Conservation (phyloP, 2,113 vertebrate species). For the Leuciscus idus region DNA sequence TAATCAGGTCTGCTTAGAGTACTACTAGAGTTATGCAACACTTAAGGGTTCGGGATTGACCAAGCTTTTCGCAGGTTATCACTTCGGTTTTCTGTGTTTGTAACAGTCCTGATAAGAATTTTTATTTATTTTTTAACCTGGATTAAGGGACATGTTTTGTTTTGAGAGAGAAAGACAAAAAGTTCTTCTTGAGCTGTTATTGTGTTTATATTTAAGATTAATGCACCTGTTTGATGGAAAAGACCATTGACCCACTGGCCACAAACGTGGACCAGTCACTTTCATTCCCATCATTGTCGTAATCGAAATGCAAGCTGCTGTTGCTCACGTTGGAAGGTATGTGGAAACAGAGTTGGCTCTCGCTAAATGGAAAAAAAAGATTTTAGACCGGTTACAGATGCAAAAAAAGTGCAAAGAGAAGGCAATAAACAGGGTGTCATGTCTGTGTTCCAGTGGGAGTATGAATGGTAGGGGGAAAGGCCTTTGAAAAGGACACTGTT, state of each 20-base stretch:
- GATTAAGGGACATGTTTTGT: too few relatives aligned
- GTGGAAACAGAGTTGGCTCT: conserved; percentile 52
- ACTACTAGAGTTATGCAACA: background rate
- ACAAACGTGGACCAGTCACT: conserved; percentile 34
- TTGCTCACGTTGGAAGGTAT: conserved; percentile 47
- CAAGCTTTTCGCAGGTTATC: background rate
- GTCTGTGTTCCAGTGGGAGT: conserved; percentile 39
- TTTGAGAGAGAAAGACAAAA: background rate
- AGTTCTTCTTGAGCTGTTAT: background rate
- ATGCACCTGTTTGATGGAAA: conserved; percentile 7
- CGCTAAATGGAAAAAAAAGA: conserved; percentile 57
- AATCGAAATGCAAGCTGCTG: conserved; percentile 52
- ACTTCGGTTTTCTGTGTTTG: too few relatives aligned
- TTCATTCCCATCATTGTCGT: conserved; percentile 44
- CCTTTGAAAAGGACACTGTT: conserved; percentile 45
- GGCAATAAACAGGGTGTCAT: conserved; percentile 53
- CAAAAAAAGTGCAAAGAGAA: conserved; percentile 51
- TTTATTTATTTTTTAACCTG: too few relatives aligned
- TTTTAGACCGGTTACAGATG: conserved; percentile 47
- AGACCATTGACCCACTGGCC: conserved; percentile 4
- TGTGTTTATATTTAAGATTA: conserved; percentile 32
- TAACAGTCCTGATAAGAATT: background rate
- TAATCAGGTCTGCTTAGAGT: conserved; percentile 65
- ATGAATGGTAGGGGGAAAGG: conserved; percentile 42
- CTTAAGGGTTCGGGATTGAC: background rate